These are phyloP conservation scores for Conops quadrifasciatus DNA, from an alignment of 2,888 invertebrate genomes.

Conservation along the genomic window DNA sequence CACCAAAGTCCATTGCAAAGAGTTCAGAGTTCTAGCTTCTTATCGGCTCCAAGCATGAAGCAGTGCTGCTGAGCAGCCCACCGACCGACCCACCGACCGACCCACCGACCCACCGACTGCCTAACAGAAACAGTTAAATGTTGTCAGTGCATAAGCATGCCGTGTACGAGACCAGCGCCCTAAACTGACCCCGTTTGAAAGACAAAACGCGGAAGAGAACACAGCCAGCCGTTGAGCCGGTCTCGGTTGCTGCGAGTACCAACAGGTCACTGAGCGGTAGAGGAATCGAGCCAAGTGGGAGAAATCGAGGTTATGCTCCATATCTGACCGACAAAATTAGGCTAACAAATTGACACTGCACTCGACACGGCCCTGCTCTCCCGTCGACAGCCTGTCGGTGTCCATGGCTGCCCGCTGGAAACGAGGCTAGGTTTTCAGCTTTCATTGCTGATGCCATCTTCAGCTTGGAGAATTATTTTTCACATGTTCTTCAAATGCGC, in stretches of 20 bases:
- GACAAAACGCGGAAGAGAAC: slow-evolving; percentile 3
- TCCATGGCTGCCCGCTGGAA: neutral
- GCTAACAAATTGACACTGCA: slow-evolving; percentile 30
- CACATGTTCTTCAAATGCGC: neutral
- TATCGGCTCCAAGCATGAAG: neutral
- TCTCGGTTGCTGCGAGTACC: too few species aligned
- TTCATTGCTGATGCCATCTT: slow-evolving; percentile 11
- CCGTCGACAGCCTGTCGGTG: neutral
- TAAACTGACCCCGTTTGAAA: slow-evolving; percentile 27
- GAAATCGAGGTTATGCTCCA: slow-evolving; percentile 27
- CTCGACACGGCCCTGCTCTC: neutral
- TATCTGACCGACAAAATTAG: slow-evolving; percentile 2
- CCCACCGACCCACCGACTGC: neutral
- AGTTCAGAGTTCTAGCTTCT: neutral
- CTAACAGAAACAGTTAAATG: slow-evolving; percentile 1
- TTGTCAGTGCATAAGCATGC: slow-evolving; percentile 12
- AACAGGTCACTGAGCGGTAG: neutral
- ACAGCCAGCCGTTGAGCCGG: too few species aligned
- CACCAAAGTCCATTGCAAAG: neutral
- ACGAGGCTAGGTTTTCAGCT: neutral
- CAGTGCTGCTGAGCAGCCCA: too few species aligned
- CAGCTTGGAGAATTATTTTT: slow-evolving; percentile 18
- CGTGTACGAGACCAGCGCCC: slow-evolving; percentile 31
- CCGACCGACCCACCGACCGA: neutral
- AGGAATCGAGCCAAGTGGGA: neutral